phyloP scores from a whole-genome alignment of 2,888 invertebrate genomes.

The Trissoscelio sp. region DNA sequence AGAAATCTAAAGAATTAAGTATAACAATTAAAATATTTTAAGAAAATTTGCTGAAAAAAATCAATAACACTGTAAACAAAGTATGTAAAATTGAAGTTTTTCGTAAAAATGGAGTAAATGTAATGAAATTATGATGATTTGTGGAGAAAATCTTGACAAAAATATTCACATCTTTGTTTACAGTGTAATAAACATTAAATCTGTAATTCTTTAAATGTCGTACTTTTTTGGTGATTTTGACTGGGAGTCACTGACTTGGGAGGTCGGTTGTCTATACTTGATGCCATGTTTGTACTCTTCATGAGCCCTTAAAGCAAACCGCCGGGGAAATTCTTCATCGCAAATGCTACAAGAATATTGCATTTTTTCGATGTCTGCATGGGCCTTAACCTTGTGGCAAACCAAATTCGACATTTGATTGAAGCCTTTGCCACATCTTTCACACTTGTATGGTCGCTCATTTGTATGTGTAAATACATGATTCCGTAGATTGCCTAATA shows the following conservation, averaged over 20 bases:
- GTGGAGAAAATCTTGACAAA: too few relatives aligned
- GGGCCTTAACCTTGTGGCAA: conserved; percentile 90
- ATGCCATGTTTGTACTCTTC: conserved; percentile 86
- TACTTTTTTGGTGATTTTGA: conserved; percentile 76
- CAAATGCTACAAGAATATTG: conserved; percentile 85
- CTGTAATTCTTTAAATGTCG: conserved; percentile 54
- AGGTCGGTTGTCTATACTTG: conserved; percentile 79
- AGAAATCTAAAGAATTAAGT: too few relatives aligned
- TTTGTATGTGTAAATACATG: conserved; percentile 92
- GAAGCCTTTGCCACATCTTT: conserved; percentile 89
- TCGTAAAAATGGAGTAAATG: too few relatives aligned
- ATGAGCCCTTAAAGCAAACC: conserved; percentile 85
- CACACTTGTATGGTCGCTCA: conserved; percentile 91
- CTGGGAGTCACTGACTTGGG: conserved; percentile 69
- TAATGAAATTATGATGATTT: too few relatives aligned
- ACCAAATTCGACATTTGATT: conserved; percentile 92
- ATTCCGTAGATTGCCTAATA: conserved; percentile 89
- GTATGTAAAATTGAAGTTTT: not conserved
- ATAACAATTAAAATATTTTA: too few relatives aligned
- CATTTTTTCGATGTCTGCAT: conserved; percentile 85
- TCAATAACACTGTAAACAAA: not conserved
- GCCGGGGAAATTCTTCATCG: conserved; percentile 85
- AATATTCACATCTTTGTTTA: too few relatives aligned
- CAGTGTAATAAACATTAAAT: conserved; percentile 16
- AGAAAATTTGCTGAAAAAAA: not conserved